Percentiles rank a stretch among this genome's conserved stretches.
These are phyloP conservation scores for Pardalotus punctatus DNA, from an alignment of 2,113 vertebrate genomes.

Conservation along the genomic window DNA sequence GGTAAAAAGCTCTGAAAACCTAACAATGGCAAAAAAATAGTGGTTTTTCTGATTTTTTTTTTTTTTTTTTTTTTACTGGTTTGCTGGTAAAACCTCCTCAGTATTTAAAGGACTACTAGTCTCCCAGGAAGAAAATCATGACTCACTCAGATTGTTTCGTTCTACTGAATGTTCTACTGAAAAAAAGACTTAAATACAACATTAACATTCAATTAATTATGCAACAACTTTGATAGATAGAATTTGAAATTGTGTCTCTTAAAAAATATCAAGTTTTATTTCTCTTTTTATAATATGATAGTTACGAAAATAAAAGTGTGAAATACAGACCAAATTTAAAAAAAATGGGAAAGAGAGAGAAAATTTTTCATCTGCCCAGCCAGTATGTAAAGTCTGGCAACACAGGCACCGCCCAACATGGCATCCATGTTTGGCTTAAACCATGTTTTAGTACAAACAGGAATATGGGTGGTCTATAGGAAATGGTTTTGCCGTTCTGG, in stretches of 20 bases:
- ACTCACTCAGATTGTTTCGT: not conserved
- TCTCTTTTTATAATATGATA: not conserved
- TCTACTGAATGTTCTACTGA: not conserved
- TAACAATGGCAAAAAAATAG: not conserved
- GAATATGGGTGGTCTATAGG: constrained; percentile 32
- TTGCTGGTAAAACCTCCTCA: not conserved
- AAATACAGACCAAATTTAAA: not conserved
- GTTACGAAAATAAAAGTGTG: not conserved
- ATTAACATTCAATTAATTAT: constrained; percentile 51
- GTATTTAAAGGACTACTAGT: not conserved
- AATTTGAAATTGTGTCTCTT: not conserved
- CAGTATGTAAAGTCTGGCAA: not conserved
- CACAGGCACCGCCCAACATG: too few species aligned
- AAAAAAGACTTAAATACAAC: not conserved
- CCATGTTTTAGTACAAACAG: not conserved
- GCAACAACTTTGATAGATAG: constrained; percentile 16
- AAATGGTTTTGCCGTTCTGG: constrained; percentile 23
- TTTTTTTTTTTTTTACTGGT: not conserved
- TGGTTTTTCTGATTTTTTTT: not conserved
- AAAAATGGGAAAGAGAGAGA: not conserved
- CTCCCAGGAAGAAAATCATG: constrained; percentile 27
- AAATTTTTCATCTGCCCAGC: not conserved
- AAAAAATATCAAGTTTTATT: not conserved
- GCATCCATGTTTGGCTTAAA: not conserved
- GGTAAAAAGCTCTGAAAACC: not conserved